Base-by-base conservation (phyloP, 2,888 invertebrate genomes). In the Caenorhabditis angaria region DNA sequence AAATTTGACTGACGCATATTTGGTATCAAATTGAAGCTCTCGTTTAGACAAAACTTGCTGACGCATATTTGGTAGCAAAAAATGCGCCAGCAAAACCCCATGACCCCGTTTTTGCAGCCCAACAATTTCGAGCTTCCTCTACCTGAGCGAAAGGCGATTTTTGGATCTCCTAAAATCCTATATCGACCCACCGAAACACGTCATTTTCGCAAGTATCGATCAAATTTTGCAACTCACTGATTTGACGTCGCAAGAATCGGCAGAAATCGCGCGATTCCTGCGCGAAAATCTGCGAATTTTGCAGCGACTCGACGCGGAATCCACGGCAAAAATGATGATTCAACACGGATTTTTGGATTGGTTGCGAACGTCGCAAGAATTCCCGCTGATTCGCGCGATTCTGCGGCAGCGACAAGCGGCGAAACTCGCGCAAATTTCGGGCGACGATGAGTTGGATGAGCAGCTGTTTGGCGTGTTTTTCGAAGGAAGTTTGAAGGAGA, bases 381-480 rank as follows among this genome's bases (percentile, higher is more conserved):
- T 76, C 54, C 77, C 71, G 29, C 61, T 82, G 2, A 29, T 82
- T n/a, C 54, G 35, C 1, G 68, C 68, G n/a, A 78, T 77, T 55
- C 75, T 81, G 32, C 53, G 28, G n/a, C 55, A 78, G 3, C 32
- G 75, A 77, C 68, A 72, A 14, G 63, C 72, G 2, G 48, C 73
- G 10, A 77, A 73, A 54, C 70, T 75, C 22, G 50, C 57, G 10
- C 70, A 63, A n/a, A 64, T 85, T 29, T 80, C 76, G 18, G 71
- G 72, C 22, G 82, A 85, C n/a, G 82, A 84, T 6, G 82, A 81
- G 5, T 41, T 80, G 25, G 85, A 85, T 68, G 85, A 85, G 25
- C 14, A 50, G 18, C 67, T 85, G 8, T 82, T 85, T 62, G 77
- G 77, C 12, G 65, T 76, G 10, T 59, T 76, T 1, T 81, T 84